Evolutionary conservation across 2,797 vertebrate species (phyloP).

Genomic region (Poecilia picta): DNA sequence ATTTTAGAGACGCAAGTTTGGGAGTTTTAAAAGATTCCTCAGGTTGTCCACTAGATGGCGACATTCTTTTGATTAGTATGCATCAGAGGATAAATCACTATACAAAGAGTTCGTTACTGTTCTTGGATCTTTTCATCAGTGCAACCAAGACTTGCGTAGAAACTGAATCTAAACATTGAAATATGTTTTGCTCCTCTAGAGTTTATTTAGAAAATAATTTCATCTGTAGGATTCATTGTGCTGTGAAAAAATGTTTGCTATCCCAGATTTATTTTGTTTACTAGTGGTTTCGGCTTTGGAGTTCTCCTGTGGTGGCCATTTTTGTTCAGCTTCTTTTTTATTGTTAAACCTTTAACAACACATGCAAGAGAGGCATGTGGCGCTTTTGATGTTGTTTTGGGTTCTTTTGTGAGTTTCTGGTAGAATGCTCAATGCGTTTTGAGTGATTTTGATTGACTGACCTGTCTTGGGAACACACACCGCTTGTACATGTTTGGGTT

Average conservation of each 20-base stretch:
- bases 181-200: background rate
- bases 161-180: background rate
- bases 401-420: background rate
- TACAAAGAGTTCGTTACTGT: background rate
- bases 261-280: background rate
- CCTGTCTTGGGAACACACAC: background rate
- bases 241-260: background rate
- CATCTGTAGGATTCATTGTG: background rate
- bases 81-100: background rate
- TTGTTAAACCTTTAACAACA: background rate
- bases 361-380: no score
- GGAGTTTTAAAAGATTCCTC: background rate
- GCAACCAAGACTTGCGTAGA: background rate
- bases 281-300: background rate
- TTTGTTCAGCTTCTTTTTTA: background rate
- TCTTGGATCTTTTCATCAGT: background rate
- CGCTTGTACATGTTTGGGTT: background rate
- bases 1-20: background rate
- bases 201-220: background rate
- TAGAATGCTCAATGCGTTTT: background rate
- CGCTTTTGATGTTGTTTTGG: background rate
- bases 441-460: background rate
- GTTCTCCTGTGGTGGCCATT: background rate
- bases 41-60: conserved; percentile 68
- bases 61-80: conserved; percentile 32